A percentile compares a stretch with the other conserved stretches of the same genome.
Evolutionary conservation across 2,797 vertebrate genomes (phyloP).

Genomic region (Paguma larvata): DNA sequence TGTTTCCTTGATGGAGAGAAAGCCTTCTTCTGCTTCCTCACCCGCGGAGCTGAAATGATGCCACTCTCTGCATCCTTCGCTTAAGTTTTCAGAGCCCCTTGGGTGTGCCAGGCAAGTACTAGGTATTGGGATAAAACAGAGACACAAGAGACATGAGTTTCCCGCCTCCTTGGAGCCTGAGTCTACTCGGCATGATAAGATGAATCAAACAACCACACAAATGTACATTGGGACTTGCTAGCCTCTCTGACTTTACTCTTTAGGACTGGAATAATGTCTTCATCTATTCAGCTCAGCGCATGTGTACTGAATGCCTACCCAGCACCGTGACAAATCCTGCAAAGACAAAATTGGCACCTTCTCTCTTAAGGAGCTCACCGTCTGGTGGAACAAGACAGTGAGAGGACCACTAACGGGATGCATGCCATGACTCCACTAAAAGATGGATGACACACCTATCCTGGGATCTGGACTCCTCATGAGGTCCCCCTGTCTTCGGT

Average conservation of each 20-base stretch:
- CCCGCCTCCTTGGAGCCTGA: neutral
- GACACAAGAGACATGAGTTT: neutral
- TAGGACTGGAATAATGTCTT: neutral
- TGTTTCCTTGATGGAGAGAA: neutral
- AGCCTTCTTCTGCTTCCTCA: neutral
- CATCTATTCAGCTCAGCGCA: neutral
- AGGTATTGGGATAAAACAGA: neutral
- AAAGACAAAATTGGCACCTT: neutral
- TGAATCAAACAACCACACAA: neutral
- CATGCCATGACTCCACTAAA: neutral
- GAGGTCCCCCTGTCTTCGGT: neutral
- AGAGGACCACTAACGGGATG: neutral
- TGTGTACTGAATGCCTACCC: neutral
- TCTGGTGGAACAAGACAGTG: neutral
- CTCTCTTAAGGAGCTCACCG: neutral
- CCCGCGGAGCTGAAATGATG: neutral
- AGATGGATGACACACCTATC: neutral
- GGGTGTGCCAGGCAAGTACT: neutral
- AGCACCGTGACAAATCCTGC: neutral
- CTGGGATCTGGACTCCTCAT: neutral
- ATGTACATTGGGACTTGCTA: neutral
- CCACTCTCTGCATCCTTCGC: neutral
- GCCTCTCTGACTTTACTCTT: neutral
- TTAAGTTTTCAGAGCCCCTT: neutral
- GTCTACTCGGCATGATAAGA: neutral